Percentiles rank a stretch among this genome's conserved stretches.
phyloP scores from a whole-genome alignment of 2,888 invertebrate species.

The Lordiphosa fenestrarum region DNA sequence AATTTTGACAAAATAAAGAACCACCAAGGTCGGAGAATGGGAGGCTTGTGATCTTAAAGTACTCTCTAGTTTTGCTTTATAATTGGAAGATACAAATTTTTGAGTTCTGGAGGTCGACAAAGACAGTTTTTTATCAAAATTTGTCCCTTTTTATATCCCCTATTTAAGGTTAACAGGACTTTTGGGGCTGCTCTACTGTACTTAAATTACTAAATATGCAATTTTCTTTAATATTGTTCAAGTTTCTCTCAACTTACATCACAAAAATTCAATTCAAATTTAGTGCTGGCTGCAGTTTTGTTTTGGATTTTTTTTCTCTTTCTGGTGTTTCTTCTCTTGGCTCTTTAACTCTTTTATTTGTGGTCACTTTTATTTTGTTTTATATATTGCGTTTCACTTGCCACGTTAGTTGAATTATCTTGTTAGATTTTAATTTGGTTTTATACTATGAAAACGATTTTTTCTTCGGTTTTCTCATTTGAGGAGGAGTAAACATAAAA shows the following conservation, averaged over 20 bases:
- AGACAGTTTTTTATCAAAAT: too few relatives aligned
- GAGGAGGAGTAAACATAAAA: conserved; percentile 9
- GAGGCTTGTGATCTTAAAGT: too few relatives aligned
- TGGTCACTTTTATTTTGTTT: conserved; percentile 26
- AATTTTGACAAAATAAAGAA: too few relatives aligned
- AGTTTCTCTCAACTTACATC: conserved; percentile 59
- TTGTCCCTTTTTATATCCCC: too few relatives aligned
- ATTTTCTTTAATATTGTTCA: conserved; percentile 1
- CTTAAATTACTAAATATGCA: not conserved
- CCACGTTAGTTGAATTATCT: conserved; percentile 30
- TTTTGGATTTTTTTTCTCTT: conserved; percentile 32
- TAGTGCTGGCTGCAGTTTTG: conserved; percentile 62
- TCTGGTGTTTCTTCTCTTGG: conserved; percentile 19
- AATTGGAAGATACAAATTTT: too few relatives aligned
- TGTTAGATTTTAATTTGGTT: conserved; percentile 12
- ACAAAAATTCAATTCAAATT: conserved; percentile 65
- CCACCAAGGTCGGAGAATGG: too few relatives aligned
- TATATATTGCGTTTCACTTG: conserved; percentile 40
- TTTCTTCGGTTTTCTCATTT: conserved; percentile 72
- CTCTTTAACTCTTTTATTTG: conserved; percentile 16
- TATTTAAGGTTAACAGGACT: too few relatives aligned
- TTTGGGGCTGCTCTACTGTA: too few relatives aligned
- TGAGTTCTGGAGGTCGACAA: too few relatives aligned
- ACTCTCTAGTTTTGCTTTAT: too few relatives aligned
- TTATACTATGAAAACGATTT: conserved; percentile 52